Evolutionary conservation across 2,888 invertebrate genomes (phyloP).

Genomic region (Sepioteuthis lessoniana): DNA sequence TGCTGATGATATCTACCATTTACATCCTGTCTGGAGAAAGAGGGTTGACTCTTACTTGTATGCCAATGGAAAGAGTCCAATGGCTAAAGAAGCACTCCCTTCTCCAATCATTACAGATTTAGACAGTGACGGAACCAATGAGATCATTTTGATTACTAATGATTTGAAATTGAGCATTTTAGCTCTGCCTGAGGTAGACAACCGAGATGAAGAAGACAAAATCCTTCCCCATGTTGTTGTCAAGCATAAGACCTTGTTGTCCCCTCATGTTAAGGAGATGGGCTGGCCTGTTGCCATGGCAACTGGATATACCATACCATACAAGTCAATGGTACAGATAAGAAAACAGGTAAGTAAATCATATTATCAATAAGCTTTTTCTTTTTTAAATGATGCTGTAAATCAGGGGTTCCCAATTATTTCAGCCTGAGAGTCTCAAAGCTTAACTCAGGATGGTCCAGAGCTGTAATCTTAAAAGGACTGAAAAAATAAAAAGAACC

Average conservation of each 20-base stretch:
- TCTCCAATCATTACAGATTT: slow-evolving; percentile 70
- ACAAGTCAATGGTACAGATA: slow-evolving; percentile 66
- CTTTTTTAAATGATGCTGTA: background rate
- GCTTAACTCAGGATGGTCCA: too few relatives aligned
- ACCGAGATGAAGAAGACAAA: slow-evolving; percentile 57
- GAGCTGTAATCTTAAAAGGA: too few relatives aligned
- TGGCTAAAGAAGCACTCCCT: slow-evolving; percentile 63
- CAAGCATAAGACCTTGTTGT: slow-evolving; percentile 63
- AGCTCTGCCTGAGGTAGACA: slow-evolving; percentile 61
- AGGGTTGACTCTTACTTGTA: slow-evolving; percentile 64
- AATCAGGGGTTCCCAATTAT: too few relatives aligned
- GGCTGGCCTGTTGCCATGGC: slow-evolving; percentile 67
- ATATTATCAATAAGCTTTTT: slow-evolving; percentile 25
- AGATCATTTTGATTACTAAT: slow-evolving; percentile 69
- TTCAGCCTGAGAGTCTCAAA: background rate
- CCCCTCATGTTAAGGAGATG: slow-evolving; percentile 53
- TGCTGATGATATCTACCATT: slow-evolving; percentile 65
- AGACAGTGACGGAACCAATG: slow-evolving; percentile 72
- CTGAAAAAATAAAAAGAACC: too few relatives aligned
- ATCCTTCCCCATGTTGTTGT: slow-evolving; percentile 69
- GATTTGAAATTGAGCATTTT: slow-evolving; percentile 67
- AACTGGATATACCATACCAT: slow-evolving; percentile 67
- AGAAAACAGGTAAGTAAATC: slow-evolving; percentile 65
- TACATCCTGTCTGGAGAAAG: slow-evolving; percentile 71
- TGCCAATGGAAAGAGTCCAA: slow-evolving; percentile 64